A percentile compares a stretch with the other conserved stretches of the same genome.
Evolutionary conservation across 2,888 invertebrate species (phyloP).

Genomic region (Oscheius myriophilus): DNA sequence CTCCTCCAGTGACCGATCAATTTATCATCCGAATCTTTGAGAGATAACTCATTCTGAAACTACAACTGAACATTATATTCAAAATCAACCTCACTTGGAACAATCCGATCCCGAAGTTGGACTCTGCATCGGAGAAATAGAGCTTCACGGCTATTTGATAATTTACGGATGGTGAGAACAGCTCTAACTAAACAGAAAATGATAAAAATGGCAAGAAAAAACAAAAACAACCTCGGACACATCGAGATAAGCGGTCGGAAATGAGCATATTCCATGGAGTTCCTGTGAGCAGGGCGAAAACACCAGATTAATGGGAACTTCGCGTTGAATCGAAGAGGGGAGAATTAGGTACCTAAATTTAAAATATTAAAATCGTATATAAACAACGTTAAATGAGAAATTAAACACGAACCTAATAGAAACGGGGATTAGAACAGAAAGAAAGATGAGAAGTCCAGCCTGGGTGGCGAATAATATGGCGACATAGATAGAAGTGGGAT

Average conservation of each 20-base stretch:
- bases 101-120: conserved; percentile 41
- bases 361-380: not conserved
- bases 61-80: not conserved
- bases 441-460: not conserved
- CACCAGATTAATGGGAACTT: conserved; percentile 59
- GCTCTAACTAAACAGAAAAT: conserved; percentile 11
- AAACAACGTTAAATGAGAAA: not conserved
- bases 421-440: conserved; percentile 7
- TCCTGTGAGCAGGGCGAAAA: conserved; percentile 62
- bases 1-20: conserved; percentile 40
- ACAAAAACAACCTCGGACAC: conserved; percentile 43
- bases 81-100: conserved; percentile 36
- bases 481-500: conserved; percentile 19
- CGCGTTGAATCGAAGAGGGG: conserved; percentile 47
- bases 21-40: conserved; percentile 36
- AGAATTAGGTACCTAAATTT: conserved; percentile 40
- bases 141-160: conserved; percentile 42
- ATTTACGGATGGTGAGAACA: conserved; percentile 40
- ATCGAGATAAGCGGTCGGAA: conserved; percentile 58
- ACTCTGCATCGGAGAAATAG: conserved; percentile 46
- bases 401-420: conserved; percentile 8
- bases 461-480: conserved; percentile 3
- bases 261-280: conserved; percentile 66
- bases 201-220: not conserved
- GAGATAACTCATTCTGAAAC: conserved; percentile 38